These are phyloP conservation scores for Periparus ater DNA, from an alignment of 2,797 vertebrate genomes.

Conservation along the genomic window DNA sequence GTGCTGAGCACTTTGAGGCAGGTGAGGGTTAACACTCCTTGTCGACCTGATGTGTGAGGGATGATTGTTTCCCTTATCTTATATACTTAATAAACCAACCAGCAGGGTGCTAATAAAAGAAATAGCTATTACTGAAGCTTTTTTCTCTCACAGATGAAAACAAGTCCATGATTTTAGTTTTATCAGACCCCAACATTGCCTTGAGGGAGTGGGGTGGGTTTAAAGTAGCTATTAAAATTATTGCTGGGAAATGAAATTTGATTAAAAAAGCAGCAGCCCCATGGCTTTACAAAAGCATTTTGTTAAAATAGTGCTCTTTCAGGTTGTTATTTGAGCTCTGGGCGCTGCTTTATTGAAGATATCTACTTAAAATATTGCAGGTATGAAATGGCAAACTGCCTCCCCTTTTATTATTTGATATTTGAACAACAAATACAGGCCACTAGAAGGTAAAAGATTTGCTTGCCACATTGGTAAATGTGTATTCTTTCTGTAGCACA, in stretches of 20 bases:
- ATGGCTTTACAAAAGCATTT: not conserved
- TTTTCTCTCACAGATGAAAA: not conserved
- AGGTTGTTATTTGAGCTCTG: not conserved
- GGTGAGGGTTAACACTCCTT: not conserved
- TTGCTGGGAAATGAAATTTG: conserved; percentile 16
- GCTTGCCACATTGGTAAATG: not conserved
- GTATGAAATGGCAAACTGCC: not conserved
- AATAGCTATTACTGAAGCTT: not conserved
- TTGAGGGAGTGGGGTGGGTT: not conserved
- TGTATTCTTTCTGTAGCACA: not conserved
- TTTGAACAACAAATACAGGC: not conserved
- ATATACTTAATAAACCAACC: not conserved
- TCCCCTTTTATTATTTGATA: not conserved
- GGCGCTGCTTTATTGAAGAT: not conserved
- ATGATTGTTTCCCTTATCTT: not conserved
- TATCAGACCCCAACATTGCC: not conserved
- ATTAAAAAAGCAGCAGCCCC: not conserved
- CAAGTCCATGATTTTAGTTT: not conserved
- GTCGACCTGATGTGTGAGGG: not conserved
- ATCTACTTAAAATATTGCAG: not conserved
- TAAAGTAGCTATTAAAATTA: conserved; percentile 41
- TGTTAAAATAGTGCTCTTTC: not conserved
- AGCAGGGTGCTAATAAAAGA: conserved; percentile 26
- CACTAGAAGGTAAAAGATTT: not conserved
- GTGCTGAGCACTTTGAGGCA: not conserved